Evolutionary conservation across 1,140 invertebrate genomes (phyloP).

Genomic region (Octopus sinensis): DNA sequence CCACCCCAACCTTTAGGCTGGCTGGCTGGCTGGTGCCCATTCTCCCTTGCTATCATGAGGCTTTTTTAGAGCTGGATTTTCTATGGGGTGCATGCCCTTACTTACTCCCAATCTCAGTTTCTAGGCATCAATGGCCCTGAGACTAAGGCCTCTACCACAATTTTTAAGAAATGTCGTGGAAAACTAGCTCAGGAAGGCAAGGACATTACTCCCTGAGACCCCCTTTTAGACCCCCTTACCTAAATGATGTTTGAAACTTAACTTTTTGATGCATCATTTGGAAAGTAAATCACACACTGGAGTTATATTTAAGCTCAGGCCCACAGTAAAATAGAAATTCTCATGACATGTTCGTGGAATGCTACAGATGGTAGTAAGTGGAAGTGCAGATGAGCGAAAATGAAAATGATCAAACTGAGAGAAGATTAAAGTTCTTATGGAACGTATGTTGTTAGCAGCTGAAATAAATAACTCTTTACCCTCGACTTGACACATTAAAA

Average conservation of each 20-base stretch:
- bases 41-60: too few relatives aligned
- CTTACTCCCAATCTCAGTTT: too few relatives aligned
- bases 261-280: conserved; percentile 8
- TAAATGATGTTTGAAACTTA: neutral
- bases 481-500: neutral
- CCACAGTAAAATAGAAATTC: neutral
- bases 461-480: neutral
- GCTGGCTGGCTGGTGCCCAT: too few relatives aligned
- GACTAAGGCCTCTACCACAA: too few relatives aligned
- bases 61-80: too few relatives aligned
- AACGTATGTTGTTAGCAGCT: neutral
- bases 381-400: neutral
- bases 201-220: too few relatives aligned
- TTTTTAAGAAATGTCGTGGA: too few relatives aligned
- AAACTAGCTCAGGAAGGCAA: too few relatives aligned
- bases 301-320: neutral
- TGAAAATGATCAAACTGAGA: neutral
- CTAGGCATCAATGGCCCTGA: too few relatives aligned
- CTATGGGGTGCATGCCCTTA: too few relatives aligned
- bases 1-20: too few relatives aligned
- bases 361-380: neutral
- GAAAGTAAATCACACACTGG: neutral
- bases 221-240: too few relatives aligned
- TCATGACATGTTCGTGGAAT: neutral
- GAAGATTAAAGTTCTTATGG: neutral